These are phyloP conservation scores for Caradrina kadenii DNA, from an alignment of 2,888 invertebrate genomes.

Conservation along the genomic window DNA sequence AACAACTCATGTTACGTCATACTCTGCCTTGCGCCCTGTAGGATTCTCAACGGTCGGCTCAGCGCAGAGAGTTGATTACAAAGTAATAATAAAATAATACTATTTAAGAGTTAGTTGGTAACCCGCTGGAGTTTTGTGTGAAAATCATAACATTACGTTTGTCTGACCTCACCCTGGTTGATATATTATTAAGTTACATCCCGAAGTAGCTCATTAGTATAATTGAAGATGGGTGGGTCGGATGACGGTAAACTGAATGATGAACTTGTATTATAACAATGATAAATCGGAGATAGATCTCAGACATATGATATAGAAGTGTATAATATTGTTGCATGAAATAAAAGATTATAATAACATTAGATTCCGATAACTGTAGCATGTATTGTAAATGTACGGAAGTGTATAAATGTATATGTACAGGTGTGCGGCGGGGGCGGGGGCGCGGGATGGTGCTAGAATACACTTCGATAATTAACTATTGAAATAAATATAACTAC, in stretches of 20 bases:
- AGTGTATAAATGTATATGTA: slow-evolving; percentile 51
- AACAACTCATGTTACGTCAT: too few relatives aligned
- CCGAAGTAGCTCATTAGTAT: neutral
- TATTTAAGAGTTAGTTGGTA: too few relatives aligned
- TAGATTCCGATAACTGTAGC: slow-evolving; percentile 24
- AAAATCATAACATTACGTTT: too few relatives aligned
- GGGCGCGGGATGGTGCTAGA: slow-evolving; percentile 67
- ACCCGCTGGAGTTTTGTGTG: too few relatives aligned
- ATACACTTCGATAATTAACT: slow-evolving; percentile 46
- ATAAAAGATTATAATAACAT: slow-evolving; percentile 17
- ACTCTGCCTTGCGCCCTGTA: too few relatives aligned
- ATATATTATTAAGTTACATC: neutral
- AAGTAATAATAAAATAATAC: too few relatives aligned
- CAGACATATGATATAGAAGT: neutral
- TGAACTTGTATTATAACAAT: neutral
- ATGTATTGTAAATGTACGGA: slow-evolving; percentile 28
- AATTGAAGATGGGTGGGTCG: neutral
- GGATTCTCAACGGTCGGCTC: too few relatives aligned
- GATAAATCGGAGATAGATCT: neutral
- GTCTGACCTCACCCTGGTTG: too few relatives aligned
- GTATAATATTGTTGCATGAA: slow-evolving; percentile 22
- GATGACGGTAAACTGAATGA: neutral
- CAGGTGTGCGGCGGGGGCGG: slow-evolving; percentile 42
- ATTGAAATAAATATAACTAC: slow-evolving; percentile 60
- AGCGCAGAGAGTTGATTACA: too few relatives aligned